phyloP scores from a whole-genome alignment of 1,140 invertebrate genomes.

The Sycophila sp. region DNA sequence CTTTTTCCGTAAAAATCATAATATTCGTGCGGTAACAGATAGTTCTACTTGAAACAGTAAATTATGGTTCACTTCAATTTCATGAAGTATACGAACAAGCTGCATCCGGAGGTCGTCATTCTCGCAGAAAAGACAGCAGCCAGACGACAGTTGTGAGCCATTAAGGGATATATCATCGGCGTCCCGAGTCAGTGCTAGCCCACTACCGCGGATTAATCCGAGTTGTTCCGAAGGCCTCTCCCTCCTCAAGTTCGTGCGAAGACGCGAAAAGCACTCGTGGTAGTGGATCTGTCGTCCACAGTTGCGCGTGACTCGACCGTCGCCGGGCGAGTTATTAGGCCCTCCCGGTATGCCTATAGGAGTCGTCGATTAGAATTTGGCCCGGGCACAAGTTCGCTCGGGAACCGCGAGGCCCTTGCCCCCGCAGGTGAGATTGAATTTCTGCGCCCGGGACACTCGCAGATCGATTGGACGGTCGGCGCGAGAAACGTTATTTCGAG shows the following conservation, averaged over 20 bases:
- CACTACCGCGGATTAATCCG: conserved; percentile 42
- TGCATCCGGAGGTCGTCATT: too few species aligned
- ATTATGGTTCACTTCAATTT: too few species aligned
- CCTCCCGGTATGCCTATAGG: background rate
- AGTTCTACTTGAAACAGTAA: too few species aligned
- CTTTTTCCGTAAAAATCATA: too few species aligned
- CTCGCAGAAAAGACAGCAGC: too few species aligned
- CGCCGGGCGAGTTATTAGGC: conserved; percentile 34
- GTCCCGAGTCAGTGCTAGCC: too few species aligned
- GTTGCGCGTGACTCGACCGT: background rate
- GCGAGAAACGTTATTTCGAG: background rate
- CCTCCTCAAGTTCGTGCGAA: conserved; percentile 39
- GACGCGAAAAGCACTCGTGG: conserved; percentile 26
- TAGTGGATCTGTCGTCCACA: too few species aligned
- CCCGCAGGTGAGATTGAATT: background rate
- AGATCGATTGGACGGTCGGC: background rate
- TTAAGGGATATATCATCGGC: too few species aligned
- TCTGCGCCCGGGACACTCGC: background rate
- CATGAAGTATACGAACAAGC: too few species aligned
- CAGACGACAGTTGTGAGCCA: too few species aligned
- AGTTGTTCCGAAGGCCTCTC: conserved; percentile 40
- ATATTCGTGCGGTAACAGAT: too few species aligned
- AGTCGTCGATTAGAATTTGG: conserved; percentile 51
- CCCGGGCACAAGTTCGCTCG: background rate
- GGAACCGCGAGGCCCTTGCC: background rate